These are phyloP conservation scores for Chaunax sp. DNA, from an alignment of 2,797 vertebrate species.

Conservation along the genomic window DNA sequence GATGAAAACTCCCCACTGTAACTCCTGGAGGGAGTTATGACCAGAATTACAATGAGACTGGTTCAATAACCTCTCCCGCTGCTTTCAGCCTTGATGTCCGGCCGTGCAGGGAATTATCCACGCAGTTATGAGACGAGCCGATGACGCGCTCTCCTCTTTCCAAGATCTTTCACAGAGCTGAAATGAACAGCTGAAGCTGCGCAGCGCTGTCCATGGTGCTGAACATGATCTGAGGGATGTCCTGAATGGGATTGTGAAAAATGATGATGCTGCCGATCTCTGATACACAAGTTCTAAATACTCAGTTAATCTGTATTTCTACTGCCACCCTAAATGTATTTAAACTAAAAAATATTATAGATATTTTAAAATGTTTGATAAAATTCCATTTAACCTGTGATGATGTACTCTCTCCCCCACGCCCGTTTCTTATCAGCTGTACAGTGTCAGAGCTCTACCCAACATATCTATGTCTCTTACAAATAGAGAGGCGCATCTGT, in stretches of 20 bases:
- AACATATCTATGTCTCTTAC: slow-evolving; percentile 4
- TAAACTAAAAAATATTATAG: not conserved
- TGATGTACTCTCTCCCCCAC: not conserved
- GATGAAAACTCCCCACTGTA: slow-evolving; percentile 66
- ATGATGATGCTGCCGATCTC: not conserved
- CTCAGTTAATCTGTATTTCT: too few relatives aligned
- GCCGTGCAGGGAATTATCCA: slow-evolving; percentile 1
- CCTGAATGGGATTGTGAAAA: not conserved
- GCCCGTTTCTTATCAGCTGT: not conserved
- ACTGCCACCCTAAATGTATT: too few relatives aligned
- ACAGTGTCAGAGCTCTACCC: not conserved
- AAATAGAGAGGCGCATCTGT: slow-evolving; percentile 44
- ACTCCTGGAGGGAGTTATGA: slow-evolving; percentile 57
- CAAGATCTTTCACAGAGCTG: not conserved
- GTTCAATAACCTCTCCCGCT: slow-evolving; percentile 25
- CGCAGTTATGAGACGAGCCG: not conserved
- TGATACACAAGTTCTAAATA: not conserved
- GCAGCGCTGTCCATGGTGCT: slow-evolving; percentile 74
- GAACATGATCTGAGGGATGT: slow-evolving; percentile 25
- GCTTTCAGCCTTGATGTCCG: slow-evolving; percentile 12
- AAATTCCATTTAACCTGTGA: not conserved
- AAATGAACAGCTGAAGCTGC: not conserved
- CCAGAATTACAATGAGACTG: slow-evolving; percentile 59
- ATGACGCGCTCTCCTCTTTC: not conserved
- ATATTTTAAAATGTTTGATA: not conserved